phyloP scores from a whole-genome alignment of 2,888 invertebrate genomes.

The Mycalesis mineus region DNA sequence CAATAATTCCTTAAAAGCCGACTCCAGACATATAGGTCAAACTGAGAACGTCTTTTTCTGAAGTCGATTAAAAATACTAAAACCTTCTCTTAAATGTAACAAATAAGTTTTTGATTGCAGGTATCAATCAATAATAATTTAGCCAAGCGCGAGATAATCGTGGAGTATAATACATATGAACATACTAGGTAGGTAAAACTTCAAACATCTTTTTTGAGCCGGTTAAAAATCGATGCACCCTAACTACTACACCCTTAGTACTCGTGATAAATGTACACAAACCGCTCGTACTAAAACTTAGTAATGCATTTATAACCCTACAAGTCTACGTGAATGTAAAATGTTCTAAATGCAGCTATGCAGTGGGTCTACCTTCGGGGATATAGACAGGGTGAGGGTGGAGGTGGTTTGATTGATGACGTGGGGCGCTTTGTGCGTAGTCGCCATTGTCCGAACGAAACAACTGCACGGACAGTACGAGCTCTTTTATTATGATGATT shows the following conservation, averaged over 20 bases:
- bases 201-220: too few relatives aligned
- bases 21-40: too few relatives aligned
- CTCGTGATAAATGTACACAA: neutral
- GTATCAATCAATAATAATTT: too few relatives aligned
- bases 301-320: slow-evolving; percentile 14
- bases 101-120: too few relatives aligned
- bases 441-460: slow-evolving; percentile 69
- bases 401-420: slow-evolving; percentile 64
- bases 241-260: neutral
- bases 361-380: slow-evolving; percentile 23
- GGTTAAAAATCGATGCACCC: neutral
- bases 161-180: too few relatives aligned
- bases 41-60: too few relatives aligned
- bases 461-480: slow-evolving; percentile 57
- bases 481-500: slow-evolving; percentile 56
- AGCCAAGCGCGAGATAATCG: too few relatives aligned
- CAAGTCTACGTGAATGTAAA: slow-evolving; percentile 23
- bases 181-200: too few relatives aligned
- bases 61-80: too few relatives aligned
- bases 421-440: slow-evolving; percentile 56
- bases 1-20: too few relatives aligned
- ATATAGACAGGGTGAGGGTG: slow-evolving; percentile 31
- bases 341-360: slow-evolving; percentile 24
- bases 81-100: too few relatives aligned
- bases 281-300: slow-evolving; percentile 5